Conservation (phyloP, 2,113 vertebrate genomes). For the Neolamprologus sp. region DNA sequence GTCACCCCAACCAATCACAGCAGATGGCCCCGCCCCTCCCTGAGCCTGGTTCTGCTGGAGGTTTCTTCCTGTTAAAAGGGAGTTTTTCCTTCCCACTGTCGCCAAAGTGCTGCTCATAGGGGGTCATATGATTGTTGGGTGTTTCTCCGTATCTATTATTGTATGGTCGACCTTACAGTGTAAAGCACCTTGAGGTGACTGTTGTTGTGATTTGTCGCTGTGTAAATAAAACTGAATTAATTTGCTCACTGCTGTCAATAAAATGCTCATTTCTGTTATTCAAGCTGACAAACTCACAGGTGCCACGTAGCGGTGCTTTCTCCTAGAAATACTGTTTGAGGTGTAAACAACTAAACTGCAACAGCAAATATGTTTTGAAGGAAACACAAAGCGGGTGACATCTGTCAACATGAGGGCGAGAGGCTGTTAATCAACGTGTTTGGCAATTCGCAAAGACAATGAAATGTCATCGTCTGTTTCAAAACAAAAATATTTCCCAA, state of each 20-base stretch:
- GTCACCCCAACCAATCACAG: accelerated
- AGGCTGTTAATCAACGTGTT: not conserved
- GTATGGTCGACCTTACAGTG: accelerated
- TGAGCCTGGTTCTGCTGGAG: accelerated
- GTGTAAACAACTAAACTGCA: not conserved
- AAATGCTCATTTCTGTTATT: accelerated
- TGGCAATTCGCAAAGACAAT: not conserved
- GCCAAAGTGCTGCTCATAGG: accelerated
- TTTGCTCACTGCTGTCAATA: accelerated
- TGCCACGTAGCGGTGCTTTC: not conserved
- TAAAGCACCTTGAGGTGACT: not conserved
- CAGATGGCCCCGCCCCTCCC: not conserved
- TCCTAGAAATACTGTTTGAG: not conserved
- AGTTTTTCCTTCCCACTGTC: not conserved
- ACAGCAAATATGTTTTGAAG: not conserved
- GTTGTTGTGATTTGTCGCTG: not conserved
- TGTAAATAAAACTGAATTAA: not conserved
- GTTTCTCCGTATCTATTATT: accelerated
- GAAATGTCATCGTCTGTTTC: not conserved
- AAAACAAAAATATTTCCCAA: not conserved
- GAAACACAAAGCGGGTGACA: not conserved
- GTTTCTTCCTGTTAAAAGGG: not conserved
- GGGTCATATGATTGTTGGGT: not conserved
- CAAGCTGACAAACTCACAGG: not conserved
- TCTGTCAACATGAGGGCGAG: not conserved